Evolutionary conservation across 2,113 vertebrate species (phyloP), one percentile per base, ranked within the genome.

Genomic region (Elachura formosa): DNA sequence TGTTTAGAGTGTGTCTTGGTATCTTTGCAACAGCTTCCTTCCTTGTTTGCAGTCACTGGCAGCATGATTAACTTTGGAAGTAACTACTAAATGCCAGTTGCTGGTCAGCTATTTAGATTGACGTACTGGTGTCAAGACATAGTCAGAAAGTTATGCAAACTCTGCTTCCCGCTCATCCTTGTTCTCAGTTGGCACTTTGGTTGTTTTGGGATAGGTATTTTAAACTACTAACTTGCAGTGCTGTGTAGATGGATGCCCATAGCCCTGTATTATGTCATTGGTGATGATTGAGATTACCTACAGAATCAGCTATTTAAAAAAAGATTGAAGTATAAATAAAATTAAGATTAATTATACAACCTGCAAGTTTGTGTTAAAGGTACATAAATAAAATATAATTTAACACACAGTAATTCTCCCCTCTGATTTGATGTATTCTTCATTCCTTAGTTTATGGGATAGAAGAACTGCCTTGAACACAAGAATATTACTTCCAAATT

Each of bases 21-120:
- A 84, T 62, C 87, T 94, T 92, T 72, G 81, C 87, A 89, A 91
- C 54, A 89, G 33, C 69, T 94, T 96, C 90, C 94, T 95, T 92
- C 93, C 94, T 91, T 69, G 54, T 92, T 89, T 68, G 58, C 69
- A 43, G 49, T 49, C 6, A 0, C 36, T 74, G 64, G 43, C 64
- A 93, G 48, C 38, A 15, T 48, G 55, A 59, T 62, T 92, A 78
- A 55, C 34, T 77, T 51, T 2, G 9, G 28, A 64, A 28, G 29
- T 40, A 58, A 34, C 41, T 88, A 14, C 29, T 86, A 56, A 93
- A 86, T 86, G 72, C 49, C 51, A 66, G 40, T 79, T 67, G 61
- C 33, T 86, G 29, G 6, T 68, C 58, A 71, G 75, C 55, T 85
- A 1, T 85, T 79, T 46, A 56, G 38, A 78, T 76, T 82, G 92